Percentiles rank a stretch among this genome's conserved stretches.
phyloP scores from a whole-genome alignment of 2,888 invertebrate species.

The Amorpha juglandis region DNA sequence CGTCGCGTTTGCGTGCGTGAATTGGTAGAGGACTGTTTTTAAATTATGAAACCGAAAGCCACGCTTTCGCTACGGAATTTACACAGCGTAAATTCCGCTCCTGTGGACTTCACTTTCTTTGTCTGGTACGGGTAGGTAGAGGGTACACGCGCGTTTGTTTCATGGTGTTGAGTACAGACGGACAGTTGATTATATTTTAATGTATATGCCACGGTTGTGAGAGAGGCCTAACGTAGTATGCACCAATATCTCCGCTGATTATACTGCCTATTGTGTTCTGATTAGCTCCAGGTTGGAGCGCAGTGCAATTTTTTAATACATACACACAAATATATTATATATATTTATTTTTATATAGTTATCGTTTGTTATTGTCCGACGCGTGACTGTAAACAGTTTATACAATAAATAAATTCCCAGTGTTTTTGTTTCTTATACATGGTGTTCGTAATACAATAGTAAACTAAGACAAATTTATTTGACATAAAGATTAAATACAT shows the following conservation, averaged over 20 bases:
- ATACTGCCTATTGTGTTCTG: conserved; percentile 81
- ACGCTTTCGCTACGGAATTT: too few relatives aligned
- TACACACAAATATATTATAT: conserved; percentile 42
- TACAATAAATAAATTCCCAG: conserved; percentile 11
- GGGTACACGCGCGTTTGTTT: not conserved
- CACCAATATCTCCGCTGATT: conserved; percentile 54
- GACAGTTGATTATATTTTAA: conserved; percentile 13
- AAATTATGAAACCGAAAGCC: too few relatives aligned
- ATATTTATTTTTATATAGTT: conserved; percentile 66
- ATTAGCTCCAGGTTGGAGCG: conserved; percentile 64
- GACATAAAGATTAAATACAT: not conserved
- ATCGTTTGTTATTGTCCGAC: conserved; percentile 50
- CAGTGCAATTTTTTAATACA: conserved; percentile 61
- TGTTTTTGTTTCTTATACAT: conserved; percentile 22
- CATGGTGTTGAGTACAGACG: conserved; percentile 18
- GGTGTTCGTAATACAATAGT: conserved; percentile 9
- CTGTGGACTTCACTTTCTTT: too few relatives aligned
- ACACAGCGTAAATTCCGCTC: not conserved
- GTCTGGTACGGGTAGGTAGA: not conserved
- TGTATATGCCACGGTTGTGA: conserved; percentile 76
- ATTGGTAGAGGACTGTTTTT: too few relatives aligned
- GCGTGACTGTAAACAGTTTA: conserved; percentile 20
- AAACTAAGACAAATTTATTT: not conserved
- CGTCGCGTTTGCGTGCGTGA: too few relatives aligned
- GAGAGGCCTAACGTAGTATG: conserved; percentile 79